These are phyloP conservation scores for Daboia siamensis DNA, from an alignment of 2,113 vertebrate species.

Conservation along the genomic window DNA sequence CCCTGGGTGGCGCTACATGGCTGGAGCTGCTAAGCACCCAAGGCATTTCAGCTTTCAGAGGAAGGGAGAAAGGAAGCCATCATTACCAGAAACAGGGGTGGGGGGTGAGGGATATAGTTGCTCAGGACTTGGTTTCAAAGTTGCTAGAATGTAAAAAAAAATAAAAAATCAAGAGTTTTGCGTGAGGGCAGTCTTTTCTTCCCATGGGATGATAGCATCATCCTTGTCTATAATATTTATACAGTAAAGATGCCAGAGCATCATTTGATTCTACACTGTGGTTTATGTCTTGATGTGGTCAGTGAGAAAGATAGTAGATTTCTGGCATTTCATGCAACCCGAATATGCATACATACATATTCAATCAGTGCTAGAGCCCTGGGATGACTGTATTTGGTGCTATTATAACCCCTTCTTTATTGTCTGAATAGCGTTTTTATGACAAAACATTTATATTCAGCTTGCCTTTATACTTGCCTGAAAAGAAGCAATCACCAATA, in stretches of 20 bases:
- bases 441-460: slow-evolving; percentile 77
- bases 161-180: background rate
- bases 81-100: slow-evolving; percentile 40
- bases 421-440: slow-evolving; percentile 76
- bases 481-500: slow-evolving; percentile 71
- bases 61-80: slow-evolving; percentile 21
- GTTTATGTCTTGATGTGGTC: slow-evolving; percentile 22
- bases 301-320: slow-evolving; percentile 42
- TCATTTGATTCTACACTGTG: slow-evolving; percentile 44
- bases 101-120: background rate
- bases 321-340: slow-evolving; percentile 54
- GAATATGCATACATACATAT: slow-evolving; percentile 44
- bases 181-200: slow-evolving; percentile 4
- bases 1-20: slow-evolving; percentile 77
- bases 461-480: slow-evolving; percentile 69
- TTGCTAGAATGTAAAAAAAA: slow-evolving; percentile 38
- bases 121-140: slow-evolving; percentile 27
- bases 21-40: slow-evolving; percentile 55
- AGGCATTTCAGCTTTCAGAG: slow-evolving; percentile 46
- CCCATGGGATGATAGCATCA: slow-evolving; percentile 2
- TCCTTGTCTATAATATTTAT: slow-evolving; percentile 15
- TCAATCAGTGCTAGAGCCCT: background rate
- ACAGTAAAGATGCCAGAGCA: slow-evolving; percentile 31
- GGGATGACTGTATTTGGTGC: slow-evolving; percentile 65
- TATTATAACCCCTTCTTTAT: slow-evolving; percentile 71